phyloP scores from a whole-genome alignment of 2,113 vertebrate genomes.

The Rhinoderma darwinii region DNA sequence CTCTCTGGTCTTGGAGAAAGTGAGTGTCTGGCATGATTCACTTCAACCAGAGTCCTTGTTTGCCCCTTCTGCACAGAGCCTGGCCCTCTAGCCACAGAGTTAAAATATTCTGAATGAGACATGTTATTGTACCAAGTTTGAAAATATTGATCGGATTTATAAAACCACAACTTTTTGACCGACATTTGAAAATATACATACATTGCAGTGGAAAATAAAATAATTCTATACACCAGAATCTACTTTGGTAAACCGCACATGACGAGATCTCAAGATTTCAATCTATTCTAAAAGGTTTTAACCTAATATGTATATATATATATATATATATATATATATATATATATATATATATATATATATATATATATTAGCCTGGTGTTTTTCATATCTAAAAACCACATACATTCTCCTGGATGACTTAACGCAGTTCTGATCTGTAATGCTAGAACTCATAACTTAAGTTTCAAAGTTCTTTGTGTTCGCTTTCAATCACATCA shows the following conservation, averaged over 20 bases:
- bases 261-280: background rate
- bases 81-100: conserved; percentile 13
- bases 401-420: background rate
- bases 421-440: conserved; percentile 1
- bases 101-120: background rate
- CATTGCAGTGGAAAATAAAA: background rate
- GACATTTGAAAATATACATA: background rate
- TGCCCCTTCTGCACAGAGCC: conserved; percentile 45
- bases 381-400: too few relatives aligned
- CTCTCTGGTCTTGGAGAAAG: conserved; percentile 44
- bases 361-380: background rate
- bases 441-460: background rate
- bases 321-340: background rate
- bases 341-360: background rate
- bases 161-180: background rate
- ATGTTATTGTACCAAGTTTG: background rate
- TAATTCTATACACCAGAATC: background rate
- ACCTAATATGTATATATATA: background rate
- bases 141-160: background rate
- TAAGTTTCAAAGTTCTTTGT: conserved; percentile 23
- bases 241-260: background rate
- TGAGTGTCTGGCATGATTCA: conserved; percentile 52
- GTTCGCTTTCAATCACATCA: conserved; percentile 33
- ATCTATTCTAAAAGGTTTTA: background rate
- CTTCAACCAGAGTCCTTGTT: conserved; percentile 45